phyloP scores from a whole-genome alignment of 2,888 invertebrate genomes.

The Cantharis nigra region DNA sequence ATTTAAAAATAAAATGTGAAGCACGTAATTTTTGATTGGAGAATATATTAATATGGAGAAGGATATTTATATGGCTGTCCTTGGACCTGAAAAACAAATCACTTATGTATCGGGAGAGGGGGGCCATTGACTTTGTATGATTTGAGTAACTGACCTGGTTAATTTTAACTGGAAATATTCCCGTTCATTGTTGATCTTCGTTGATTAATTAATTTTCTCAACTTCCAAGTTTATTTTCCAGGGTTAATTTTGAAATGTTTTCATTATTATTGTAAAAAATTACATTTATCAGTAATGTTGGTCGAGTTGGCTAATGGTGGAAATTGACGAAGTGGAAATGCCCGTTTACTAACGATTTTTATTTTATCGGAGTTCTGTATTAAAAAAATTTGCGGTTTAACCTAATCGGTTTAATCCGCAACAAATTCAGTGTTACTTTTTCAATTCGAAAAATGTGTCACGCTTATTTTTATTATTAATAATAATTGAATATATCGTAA shows the following conservation, averaged over 20 bases:
- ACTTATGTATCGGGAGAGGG: no score
- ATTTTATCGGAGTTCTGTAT: no score
- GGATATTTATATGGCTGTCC: no score
- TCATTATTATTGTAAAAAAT: neutral
- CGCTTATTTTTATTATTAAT: neutral
- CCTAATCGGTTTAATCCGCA: neutral
- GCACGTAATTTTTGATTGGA: no score
- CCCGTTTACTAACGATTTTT: neutral
- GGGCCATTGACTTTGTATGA: no score
- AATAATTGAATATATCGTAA: neutral
- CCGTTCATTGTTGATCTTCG: no score
- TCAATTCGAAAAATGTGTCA: neutral
- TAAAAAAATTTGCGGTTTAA: neutral
- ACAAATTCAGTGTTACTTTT: neutral
- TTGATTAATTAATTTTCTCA: neutral
- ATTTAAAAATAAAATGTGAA: no score
- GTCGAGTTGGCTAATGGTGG: neutral
- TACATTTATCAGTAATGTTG: neutral
- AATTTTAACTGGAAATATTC: neutral
- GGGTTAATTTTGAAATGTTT: no score
- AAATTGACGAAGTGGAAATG: neutral
- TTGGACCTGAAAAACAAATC: no score
- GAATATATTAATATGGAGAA: no score
- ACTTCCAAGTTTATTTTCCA: no score
- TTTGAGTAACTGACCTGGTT: neutral